Evolutionary conservation across 2,113 vertebrate species (phyloP).

Genomic region (Odocoileus hemionus): DNA sequence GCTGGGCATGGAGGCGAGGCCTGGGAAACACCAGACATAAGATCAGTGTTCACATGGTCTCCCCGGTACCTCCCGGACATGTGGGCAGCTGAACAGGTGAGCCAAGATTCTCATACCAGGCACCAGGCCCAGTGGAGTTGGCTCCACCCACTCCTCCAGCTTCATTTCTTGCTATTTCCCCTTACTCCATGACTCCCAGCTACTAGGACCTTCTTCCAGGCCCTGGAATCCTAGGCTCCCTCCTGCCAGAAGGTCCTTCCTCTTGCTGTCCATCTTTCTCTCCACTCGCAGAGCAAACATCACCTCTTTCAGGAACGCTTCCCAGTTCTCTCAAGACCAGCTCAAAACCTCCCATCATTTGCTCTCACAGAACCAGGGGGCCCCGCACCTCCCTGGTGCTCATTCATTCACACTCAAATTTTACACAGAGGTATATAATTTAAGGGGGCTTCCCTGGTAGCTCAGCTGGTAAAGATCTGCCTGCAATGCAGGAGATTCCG

Average conservation of each 20-base stretch:
- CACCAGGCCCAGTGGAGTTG: neutral
- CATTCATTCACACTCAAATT: fast-evolving
- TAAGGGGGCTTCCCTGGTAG: neutral
- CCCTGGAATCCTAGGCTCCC: neutral
- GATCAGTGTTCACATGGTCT: fast-evolving
- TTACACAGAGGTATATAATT: neutral
- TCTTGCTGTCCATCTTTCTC: neutral
- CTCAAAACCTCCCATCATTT: neutral
- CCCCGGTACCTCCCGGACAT: fast-evolving
- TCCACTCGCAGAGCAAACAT: neutral
- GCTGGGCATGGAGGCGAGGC: fast-evolving
- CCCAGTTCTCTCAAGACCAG: neutral
- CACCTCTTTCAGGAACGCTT: neutral
- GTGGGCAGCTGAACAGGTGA: neutral
- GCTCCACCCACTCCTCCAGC: fast-evolving
- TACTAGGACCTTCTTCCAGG: fast-evolving
- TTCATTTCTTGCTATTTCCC: neutral
- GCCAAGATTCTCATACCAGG: fast-evolving
- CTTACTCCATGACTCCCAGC: neutral
- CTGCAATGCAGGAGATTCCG: neutral
- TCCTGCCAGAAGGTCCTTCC: neutral
- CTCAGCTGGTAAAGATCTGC: neutral
- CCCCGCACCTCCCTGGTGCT: no score
- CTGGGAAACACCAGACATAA: fast-evolving
- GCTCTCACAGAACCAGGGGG: neutral